A percentile compares a stretch with the other conserved stretches of the same genome.
Conservation (phyloP, 2,113 vertebrate species). For the Synchiropus splendidus region DNA sequence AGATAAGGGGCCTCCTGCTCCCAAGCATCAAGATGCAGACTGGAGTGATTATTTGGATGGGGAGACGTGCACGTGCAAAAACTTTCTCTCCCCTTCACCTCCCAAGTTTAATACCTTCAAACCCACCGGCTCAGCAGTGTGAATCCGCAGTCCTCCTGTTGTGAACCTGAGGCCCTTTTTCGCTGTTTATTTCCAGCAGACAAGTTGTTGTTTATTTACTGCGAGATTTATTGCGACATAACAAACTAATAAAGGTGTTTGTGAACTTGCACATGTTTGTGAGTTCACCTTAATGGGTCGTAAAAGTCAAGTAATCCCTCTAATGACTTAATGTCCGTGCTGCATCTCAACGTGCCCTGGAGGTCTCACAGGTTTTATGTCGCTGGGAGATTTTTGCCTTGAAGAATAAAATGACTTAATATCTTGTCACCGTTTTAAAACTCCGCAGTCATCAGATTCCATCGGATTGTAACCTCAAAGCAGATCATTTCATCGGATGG, state of each 20-base stretch:
- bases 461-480: too few species aligned
- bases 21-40: conserved; percentile 44
- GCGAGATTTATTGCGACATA: conserved; percentile 21
- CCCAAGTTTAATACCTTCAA: conserved; percentile 11
- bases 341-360: too few species aligned
- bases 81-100: neutral
- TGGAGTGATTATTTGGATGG: conserved; percentile 48
- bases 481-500: too few species aligned
- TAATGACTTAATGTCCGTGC: too few species aligned
- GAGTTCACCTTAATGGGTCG: conserved; percentile 16
- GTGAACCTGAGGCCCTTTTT: conserved; percentile 4
- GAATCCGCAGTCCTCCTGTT: conserved; percentile 5
- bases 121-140: conserved; percentile 37
- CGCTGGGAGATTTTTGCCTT: too few species aligned
- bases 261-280: conserved; percentile 8
- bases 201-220: conserved; percentile 22
- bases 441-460: too few species aligned
- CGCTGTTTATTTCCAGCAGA: conserved; percentile 16
- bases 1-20: conserved; percentile 31
- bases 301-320: conserved; percentile 11
- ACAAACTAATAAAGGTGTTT: conserved; percentile 25
- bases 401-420: too few species aligned
- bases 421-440: too few species aligned
- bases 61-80: conserved; percentile 33
- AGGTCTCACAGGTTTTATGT: too few species aligned